These are phyloP conservation scores for Dipodomys stephensi DNA, from an alignment of 2,113 vertebrate genomes.

Conservation along the genomic window DNA sequence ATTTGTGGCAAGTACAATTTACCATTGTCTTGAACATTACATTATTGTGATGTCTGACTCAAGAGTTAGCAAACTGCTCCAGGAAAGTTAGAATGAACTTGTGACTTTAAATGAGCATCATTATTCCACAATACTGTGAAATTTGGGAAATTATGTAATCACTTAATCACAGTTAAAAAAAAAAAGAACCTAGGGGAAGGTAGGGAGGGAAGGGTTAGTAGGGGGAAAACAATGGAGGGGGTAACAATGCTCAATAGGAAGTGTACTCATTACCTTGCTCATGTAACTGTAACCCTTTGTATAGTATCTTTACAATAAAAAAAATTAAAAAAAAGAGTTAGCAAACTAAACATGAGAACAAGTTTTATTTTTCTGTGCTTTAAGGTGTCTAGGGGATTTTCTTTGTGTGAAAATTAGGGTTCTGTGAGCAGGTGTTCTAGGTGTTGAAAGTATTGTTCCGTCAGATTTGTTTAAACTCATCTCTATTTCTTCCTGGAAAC, in stretches of 20 bases:
- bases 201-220: too few relatives aligned
- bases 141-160: too few relatives aligned
- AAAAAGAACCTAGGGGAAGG: too few relatives aligned
- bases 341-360: not conserved
- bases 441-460: not conserved
- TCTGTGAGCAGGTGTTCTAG: not conserved
- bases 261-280: too few relatives aligned
- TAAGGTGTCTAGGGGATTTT: not conserved
- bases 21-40: conserved; percentile 30
- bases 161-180: too few relatives aligned
- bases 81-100: too few relatives aligned
- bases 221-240: too few relatives aligned
- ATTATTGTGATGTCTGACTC: not conserved
- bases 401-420: not conserved
- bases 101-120: too few relatives aligned
- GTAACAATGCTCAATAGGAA: too few relatives aligned
- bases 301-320: too few relatives aligned
- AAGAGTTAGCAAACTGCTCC: not conserved
- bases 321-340: not conserved
- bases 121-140: too few relatives aligned
- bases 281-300: too few relatives aligned
- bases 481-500: not conserved
- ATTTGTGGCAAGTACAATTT: conserved; percentile 40
- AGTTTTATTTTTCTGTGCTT: conserved; percentile 2
- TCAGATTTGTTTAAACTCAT: not conserved